Conservation (phyloP, 2,113 vertebrate genomes). For the Notarius quadriscutis region DNA sequence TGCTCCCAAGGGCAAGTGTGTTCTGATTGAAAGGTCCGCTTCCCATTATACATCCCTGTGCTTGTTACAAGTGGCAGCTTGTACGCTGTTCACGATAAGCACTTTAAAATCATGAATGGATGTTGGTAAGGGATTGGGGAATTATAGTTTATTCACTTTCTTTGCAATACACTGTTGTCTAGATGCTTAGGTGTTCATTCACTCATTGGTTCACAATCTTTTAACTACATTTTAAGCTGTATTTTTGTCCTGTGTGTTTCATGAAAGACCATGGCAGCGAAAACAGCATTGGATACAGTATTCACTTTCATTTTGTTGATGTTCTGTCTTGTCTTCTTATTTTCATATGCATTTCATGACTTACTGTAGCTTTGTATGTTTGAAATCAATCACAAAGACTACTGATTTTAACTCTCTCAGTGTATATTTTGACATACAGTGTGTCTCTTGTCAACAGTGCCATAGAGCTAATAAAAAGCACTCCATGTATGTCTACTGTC, state of each 20-base stretch:
- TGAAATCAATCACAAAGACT: background rate
- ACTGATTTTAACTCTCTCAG: background rate
- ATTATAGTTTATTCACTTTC: no score
- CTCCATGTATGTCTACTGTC: background rate
- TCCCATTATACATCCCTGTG: background rate
- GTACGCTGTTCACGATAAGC: background rate
- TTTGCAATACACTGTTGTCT: background rate
- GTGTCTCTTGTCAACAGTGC: conserved; percentile 78
- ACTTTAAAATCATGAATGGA: conserved; percentile 3
- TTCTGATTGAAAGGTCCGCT: background rate
- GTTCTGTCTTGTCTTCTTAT: conserved; percentile 47
- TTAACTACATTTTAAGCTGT: conserved; percentile 49
- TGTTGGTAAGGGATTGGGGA: background rate
- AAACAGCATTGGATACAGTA: conserved; percentile 51
- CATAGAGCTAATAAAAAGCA: conserved; percentile 81
- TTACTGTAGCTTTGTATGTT: conserved; percentile 39
- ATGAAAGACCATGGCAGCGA: conserved; percentile 53
- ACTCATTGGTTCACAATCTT: background rate
- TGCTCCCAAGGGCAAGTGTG: background rate
- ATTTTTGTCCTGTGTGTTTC: conserved; percentile 38
- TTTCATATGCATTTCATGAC: conserved; percentile 46
- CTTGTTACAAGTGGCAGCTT: background rate
- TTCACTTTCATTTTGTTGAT: conserved; percentile 35
- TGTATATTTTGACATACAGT: conserved; percentile 48
- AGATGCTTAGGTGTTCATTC: background rate